Conservation (phyloP, 1,140 invertebrate genomes). For the Monomorium pharaonis region DNA sequence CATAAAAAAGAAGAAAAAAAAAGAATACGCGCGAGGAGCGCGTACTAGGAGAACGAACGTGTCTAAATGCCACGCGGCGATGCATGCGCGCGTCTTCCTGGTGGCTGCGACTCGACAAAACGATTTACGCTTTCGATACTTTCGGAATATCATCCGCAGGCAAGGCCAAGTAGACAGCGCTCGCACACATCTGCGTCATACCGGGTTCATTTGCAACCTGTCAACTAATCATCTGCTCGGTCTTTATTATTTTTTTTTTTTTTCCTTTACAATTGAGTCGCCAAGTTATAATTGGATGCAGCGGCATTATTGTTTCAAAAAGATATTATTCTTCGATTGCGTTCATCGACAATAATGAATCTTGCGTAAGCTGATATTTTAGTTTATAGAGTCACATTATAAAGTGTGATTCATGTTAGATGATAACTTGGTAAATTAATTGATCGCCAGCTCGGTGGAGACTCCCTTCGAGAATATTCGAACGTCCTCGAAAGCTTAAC, state of each 20-base stretch:
- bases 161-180: conserved; percentile 3
- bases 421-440: conserved; percentile 37
- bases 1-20: background rate
- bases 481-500: background rate
- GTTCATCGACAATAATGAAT: conserved; percentile 36
- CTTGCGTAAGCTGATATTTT: conserved; percentile 43
- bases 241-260: background rate
- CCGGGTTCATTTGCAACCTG: conserved; percentile 40
- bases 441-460: background rate
- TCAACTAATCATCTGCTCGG: conserved; percentile 53
- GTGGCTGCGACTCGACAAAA: conserved; percentile 47
- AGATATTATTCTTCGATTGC: background rate
- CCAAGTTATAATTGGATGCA: conserved; percentile 48
- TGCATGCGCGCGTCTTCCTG: background rate
- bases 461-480: background rate
- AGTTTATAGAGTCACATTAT: conserved; percentile 15
- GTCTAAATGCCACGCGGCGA: conserved; percentile 29
- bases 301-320: conserved; percentile 55
- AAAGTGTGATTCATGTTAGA: background rate
- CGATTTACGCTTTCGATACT: conserved; percentile 54
- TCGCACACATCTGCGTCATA: background rate
- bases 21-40: background rate
- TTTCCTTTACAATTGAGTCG: conserved; percentile 32
- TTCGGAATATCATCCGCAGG: conserved; percentile 4
- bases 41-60: conserved; percentile 7